Conservation (phyloP, 2,113 vertebrate genomes). For the Callospermophilus lateralis region DNA sequence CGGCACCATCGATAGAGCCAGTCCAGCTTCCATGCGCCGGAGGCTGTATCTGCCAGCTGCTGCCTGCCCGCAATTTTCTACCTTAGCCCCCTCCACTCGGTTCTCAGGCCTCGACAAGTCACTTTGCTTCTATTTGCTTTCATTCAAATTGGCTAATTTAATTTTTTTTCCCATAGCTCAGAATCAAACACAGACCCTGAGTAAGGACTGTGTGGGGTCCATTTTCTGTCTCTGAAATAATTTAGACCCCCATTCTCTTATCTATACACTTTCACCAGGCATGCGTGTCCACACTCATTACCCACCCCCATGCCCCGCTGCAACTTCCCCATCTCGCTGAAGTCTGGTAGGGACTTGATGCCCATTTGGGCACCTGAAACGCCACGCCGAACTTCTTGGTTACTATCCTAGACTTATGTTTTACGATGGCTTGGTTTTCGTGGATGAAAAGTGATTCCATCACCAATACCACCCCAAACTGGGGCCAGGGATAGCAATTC, state of each 20-base stretch:
- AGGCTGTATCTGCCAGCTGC: not conserved
- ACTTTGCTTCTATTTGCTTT: not conserved
- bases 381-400: not conserved
- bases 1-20: not conserved
- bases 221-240: not conserved
- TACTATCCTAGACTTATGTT: not conserved
- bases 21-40: not conserved
- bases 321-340: not conserved
- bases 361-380: not conserved
- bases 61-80: not conserved
- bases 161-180: not conserved
- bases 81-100: accelerated
- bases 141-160: not conserved
- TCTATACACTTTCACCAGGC: not conserved
- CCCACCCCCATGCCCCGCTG: not conserved
- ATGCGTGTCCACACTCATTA: not conserved
- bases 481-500: not conserved
- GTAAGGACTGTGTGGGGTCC: not conserved
- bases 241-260: not conserved
- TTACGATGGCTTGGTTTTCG: not conserved
- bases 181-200: not conserved
- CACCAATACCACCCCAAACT: not conserved
- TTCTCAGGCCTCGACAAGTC: not conserved
- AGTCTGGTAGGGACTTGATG: not conserved
- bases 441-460: not conserved